Evolutionary conservation across 2,113 vertebrate genomes (phyloP).

Genomic region (Chlamydotis undulata): DNA sequence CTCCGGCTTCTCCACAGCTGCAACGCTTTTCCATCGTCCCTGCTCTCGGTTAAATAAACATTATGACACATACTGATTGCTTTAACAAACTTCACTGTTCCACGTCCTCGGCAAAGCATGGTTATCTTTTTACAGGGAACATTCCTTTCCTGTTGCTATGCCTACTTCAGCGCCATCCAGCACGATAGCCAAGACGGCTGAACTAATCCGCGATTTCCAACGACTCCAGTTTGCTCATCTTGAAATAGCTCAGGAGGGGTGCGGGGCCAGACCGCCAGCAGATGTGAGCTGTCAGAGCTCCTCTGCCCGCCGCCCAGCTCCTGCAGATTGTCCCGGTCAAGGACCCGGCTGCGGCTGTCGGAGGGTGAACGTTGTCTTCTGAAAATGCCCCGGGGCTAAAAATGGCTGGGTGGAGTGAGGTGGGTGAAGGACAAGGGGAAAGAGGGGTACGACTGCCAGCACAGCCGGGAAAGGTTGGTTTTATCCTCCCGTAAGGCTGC

Average conservation of each 20-base stretch:
- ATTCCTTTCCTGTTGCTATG: conserved; percentile 59
- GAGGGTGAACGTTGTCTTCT: neutral
- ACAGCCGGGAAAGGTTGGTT: neutral
- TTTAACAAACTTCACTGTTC: conserved; percentile 63
- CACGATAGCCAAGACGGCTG: neutral
- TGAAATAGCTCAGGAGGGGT: neutral
- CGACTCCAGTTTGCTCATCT: neutral
- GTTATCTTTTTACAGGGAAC: conserved; percentile 66
- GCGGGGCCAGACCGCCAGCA: neutral
- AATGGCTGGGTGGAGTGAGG: neutral
- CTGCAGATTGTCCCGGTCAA: neutral
- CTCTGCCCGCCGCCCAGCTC: neutral
- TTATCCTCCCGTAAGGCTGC: neutral
- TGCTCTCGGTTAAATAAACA: conserved; percentile 72
- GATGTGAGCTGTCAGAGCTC: conserved; percentile 41
- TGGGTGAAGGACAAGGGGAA: neutral
- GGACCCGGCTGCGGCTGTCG: rapidly evolving
- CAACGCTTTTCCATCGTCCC: conserved; percentile 50
- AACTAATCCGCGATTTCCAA: neutral
- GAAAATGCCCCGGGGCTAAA: neutral
- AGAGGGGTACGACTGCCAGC: neutral
- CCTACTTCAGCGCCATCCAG: conserved; percentile 47
- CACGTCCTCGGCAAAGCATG: conserved; percentile 9
- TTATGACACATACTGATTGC: conserved; percentile 67
- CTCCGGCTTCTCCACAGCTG: conserved; percentile 67